Percentiles rank a stretch among this genome's conserved stretches.
These are phyloP conservation scores for Rhabditoides inermis DNA, from an alignment of 2,888 invertebrate genomes.

Conservation along the genomic window DNA sequence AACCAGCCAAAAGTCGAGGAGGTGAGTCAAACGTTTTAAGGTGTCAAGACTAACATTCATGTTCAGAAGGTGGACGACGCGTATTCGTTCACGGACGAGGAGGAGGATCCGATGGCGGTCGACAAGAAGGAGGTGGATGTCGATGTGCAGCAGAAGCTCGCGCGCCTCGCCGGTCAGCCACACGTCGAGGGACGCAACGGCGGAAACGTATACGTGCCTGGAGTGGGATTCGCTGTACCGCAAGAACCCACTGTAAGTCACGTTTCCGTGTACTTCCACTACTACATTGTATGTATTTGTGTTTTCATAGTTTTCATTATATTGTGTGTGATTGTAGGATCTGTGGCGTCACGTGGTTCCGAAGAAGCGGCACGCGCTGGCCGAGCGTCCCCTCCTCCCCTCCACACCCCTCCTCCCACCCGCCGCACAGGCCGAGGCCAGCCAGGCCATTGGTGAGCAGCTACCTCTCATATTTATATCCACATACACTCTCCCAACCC, in stretches of 20 bases:
- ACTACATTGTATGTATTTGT: neutral
- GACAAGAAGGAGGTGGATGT: constrained; percentile 6
- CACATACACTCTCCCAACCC: too few species aligned
- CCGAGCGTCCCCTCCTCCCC: constrained; percentile 8
- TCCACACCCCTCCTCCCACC: constrained; percentile 10
- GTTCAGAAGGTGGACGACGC: constrained; percentile 11
- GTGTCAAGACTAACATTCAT: neutral
- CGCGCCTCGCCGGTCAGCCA: constrained; percentile 2
- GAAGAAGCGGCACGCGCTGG: constrained; percentile 11
- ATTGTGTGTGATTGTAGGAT: constrained; percentile 16
- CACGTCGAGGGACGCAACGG: constrained; percentile 8
- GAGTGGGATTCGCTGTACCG: constrained; percentile 21
- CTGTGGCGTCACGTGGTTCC: constrained; percentile 14
- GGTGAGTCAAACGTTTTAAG: neutral
- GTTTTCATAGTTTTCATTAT: neutral
- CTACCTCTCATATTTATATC: too few species aligned
- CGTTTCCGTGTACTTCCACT: neutral
- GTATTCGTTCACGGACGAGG: constrained; percentile 28
- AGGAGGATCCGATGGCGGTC: constrained; percentile 7
- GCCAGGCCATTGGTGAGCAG: too few species aligned
- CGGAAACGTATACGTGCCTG: constrained; percentile 26
- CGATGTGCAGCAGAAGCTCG: constrained; percentile 6
- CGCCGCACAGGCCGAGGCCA: constrained; percentile 10
- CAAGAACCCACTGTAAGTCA: constrained; percentile 6
- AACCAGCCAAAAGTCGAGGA: constrained; percentile 4